These are phyloP conservation scores for Lampris megalopsis DNA, from an alignment of 2,113 vertebrate species.

Conservation along the genomic window DNA sequence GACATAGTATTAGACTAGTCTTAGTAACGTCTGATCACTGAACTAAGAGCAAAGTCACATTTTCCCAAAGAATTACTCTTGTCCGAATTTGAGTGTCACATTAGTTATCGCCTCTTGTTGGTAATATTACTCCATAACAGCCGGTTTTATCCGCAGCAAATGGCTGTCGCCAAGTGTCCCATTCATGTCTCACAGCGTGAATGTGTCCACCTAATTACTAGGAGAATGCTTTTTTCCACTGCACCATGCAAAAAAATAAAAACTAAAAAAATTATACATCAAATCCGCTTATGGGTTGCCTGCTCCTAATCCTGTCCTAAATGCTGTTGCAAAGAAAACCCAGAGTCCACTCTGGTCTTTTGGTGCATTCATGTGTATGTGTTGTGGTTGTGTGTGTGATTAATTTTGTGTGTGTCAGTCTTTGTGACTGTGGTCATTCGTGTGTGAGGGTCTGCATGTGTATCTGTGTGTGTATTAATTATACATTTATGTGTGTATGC, in stretches of 20 bases:
- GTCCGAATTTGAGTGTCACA: no score
- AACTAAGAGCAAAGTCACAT: no score
- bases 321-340: conserved; percentile 48
- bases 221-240: conserved; percentile 55
- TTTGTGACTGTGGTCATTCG: neutral
- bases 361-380: no score
- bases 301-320: conserved; percentile 72
- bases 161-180: no score
- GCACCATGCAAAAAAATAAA: conserved; percentile 62
- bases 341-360: neutral
- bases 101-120: no score
- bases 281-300: conserved; percentile 79
- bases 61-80: no score
- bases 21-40: no score
- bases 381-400: neutral
- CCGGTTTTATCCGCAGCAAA: no score
- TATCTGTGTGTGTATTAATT: neutral
- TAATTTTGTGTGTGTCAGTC: neutral
- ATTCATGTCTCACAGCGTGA: neutral
- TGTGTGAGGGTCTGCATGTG: conserved; percentile 4
- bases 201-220: conserved; percentile 64
- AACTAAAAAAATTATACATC: conserved; percentile 56
- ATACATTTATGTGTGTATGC: no score
- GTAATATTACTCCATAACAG: no score
- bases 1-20: no score